Evolutionary conservation across 2,888 invertebrate species (phyloP), one percentile per base, ranked within the genome.

Genomic region (Tholera decimalis): DNA sequence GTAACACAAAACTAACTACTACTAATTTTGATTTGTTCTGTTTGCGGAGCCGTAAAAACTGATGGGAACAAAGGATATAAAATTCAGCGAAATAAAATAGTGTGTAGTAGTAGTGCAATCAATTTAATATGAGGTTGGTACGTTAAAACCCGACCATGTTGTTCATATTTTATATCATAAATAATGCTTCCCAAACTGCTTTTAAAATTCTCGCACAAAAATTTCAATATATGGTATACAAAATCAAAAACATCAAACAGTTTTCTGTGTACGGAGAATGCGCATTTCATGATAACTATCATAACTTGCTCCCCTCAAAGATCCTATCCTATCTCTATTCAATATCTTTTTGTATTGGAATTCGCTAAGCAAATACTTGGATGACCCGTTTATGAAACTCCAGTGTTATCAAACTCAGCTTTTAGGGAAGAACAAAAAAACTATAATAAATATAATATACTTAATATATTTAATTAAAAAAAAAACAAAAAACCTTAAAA

Each of bases 381-480:
- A 8, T 55, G 60, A 63, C 67, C 72, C 64, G 80, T 80, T 73
- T 80, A 84, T 83, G 82, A 79, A 87, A 88, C 85, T 72, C 78
- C 79, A 53, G 50, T 59, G 51, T 55, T 69, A 76, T 79, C n/a
- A n/a, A n/a, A n/a, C n/a, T n/a, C 74, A 83, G 65, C 50, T 82
- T 86, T 86, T 83, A 83, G 79, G 72, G 72, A 67, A 66, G 72
- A 68, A 81, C 62, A 85, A 88, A 89, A 88, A 85, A 35, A 3
- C 26, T 58, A 58, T 1, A 15, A 20, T 24, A 9, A 5, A 1
- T 35, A 4, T 44, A 3, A 35, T 58, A 58, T 1, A 15, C 28
- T 24, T 13, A 5, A 1, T 35, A 4, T 3, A 15, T 15, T 15
- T 35, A 15, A 15, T 35, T 5, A 35, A 35, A 15, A 33, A 0